Base-by-base conservation (phyloP, 1,140 invertebrate genomes). In the Aphelenchoides besseyi region DNA sequence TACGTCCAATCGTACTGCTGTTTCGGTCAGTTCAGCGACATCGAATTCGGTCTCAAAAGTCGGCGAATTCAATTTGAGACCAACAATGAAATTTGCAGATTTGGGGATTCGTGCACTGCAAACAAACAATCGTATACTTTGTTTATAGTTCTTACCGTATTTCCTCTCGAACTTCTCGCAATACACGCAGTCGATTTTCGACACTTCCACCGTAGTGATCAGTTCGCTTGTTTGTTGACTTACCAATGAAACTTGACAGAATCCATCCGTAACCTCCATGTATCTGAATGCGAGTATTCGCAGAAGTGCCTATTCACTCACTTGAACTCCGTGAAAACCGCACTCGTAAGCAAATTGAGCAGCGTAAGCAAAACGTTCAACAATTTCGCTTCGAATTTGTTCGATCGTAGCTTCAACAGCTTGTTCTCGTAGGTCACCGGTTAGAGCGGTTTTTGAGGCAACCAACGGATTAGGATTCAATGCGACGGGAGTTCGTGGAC, bases 221-320 rank as follows among this genome's bases (percentile, higher is more conserved):
- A 9, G 76, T 81, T 52, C 80, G 33, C 30, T 71, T 71, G 54
- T 81, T 81, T 9, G 78, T 75, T 28, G 73, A 74, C 18, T 74
- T 76, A 16, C 76, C 79, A 9, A 76, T 62, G 55, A 82, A 82
- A 41, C 75, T 66, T 8, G 78, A 62, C 1, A 82, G 30, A 1
- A 82, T 74, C 30, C 82, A 82, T 32, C 80, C 80, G 61, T 82
- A 76, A 30, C 77, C 80, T 32, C 67, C 79, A 62, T 82, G 80
- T 12, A 82, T 48, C 68, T 79, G 35, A 26, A 66, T 54, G 0
- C 63, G 29, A 29, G 48, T 63, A 33, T 55, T n/a, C n/a, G n/a
- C n/a, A n/a, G n/a, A n/a, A n/a, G n/a, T 55, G 1, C 63, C 63
- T 61, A 41, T 18, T 18, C 2, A 61, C 18, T 61, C 8, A 18